Evolutionary conservation across 2,113 vertebrate species (phyloP).

Genomic region (Oreochromis spilurus): DNA sequence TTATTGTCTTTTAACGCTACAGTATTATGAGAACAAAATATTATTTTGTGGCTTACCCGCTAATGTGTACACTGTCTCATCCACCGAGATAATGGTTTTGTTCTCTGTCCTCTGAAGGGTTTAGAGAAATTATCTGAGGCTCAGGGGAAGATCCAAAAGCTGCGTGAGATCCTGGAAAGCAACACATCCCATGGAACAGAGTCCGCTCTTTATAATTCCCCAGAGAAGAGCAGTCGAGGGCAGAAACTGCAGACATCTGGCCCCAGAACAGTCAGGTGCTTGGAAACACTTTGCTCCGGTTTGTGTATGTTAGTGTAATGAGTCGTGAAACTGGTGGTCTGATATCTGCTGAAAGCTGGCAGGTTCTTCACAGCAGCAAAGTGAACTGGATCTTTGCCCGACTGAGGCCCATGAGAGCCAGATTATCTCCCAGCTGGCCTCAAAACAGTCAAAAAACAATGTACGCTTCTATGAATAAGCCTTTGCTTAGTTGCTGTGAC

Average conservation of each 20-base stretch:
- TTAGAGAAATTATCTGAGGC: not conserved
- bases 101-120: not conserved
- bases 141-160: slow-evolving; percentile 43
- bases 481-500: not conserved
- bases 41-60: not conserved
- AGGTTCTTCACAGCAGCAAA: not conserved
- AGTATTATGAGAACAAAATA: not conserved
- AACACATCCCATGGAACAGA: not conserved
- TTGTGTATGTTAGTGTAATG: not conserved
- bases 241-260: not conserved
- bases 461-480: not conserved
- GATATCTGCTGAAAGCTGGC: not conserved
- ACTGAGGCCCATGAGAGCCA: not conserved
- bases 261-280: not conserved
- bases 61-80: not conserved
- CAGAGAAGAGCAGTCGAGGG: accelerated
- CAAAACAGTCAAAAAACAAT: not conserved
- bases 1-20: not conserved
- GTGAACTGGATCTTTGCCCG: not conserved
- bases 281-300: not conserved
- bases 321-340: not conserved
- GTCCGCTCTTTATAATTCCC: not conserved
- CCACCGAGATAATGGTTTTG: not conserved
- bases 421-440: not conserved
- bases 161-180: slow-evolving; percentile 63